phyloP scores from a whole-genome alignment of 2,113 vertebrate genomes.

The Hippocampus comes region DNA sequence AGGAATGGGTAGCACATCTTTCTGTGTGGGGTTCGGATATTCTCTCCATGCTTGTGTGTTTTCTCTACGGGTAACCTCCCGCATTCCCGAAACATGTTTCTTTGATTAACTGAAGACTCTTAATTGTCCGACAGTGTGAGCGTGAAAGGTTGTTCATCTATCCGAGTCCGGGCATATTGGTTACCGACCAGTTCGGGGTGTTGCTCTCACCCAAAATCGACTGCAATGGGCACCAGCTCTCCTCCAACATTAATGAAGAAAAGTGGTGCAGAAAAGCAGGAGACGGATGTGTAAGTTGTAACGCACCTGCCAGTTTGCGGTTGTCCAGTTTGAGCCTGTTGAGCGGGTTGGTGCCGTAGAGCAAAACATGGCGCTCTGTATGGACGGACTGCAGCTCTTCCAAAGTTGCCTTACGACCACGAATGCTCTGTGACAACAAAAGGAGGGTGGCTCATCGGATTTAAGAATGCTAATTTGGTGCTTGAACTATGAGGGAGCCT shows the following conservation, averaged over 20 bases:
- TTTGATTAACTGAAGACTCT: neutral
- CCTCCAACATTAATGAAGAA: neutral
- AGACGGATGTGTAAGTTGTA: neutral
- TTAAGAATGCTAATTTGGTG: slow-evolving; percentile 1
- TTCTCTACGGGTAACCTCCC: no score
- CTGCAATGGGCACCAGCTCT: no score
- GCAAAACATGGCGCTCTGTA: slow-evolving; percentile 79
- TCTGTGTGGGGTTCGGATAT: no score
- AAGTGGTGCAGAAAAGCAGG: no score
- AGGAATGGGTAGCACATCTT: no score
- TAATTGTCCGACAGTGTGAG: no score
- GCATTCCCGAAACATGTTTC: no score
- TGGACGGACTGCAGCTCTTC: slow-evolving; percentile 88
- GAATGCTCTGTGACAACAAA: slow-evolving; percentile 74
- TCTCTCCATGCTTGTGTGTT: no score
- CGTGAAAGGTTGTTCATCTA: neutral
- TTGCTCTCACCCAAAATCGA: no score
- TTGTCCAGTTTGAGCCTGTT: slow-evolving; percentile 95
- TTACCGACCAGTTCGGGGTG: neutral
- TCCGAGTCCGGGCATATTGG: neutral
- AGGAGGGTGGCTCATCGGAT: no score
- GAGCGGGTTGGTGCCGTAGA: slow-evolving; percentile 87
- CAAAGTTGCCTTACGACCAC: slow-evolving; percentile 83
- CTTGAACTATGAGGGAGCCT: neutral
- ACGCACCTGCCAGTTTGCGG: slow-evolving; percentile 84